phyloP scores from a whole-genome alignment of 1,140 invertebrate genomes.

The Diprion similis region DNA sequence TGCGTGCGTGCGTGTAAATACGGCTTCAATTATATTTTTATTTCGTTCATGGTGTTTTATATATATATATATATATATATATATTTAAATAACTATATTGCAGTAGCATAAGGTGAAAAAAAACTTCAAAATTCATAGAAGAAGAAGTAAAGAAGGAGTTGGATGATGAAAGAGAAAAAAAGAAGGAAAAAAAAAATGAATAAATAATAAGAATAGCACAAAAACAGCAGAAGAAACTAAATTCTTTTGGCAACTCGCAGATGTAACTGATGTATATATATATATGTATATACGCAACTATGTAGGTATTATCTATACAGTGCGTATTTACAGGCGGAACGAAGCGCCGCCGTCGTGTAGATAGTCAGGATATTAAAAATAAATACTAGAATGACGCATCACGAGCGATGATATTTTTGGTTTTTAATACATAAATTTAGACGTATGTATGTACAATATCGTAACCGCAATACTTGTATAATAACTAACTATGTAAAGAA shows the following conservation, averaged over 20 bases:
- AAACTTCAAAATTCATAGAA: background rate
- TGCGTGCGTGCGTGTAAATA: no score
- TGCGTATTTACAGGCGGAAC: background rate
- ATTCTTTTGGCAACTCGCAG: background rate
- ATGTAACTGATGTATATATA: background rate
- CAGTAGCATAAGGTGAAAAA: no score
- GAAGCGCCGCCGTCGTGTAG: no score
- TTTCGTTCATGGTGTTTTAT: no score
- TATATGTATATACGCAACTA: background rate
- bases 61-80: no score
- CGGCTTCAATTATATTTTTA: no score
- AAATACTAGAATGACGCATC: conserved; percentile 1
- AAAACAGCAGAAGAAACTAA: background rate
- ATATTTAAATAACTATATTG: no score
- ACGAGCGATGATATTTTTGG: background rate
- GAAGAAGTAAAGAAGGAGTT: background rate
- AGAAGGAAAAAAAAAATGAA: background rate
- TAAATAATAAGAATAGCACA: background rate
- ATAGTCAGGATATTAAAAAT: background rate
- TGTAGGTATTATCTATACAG: background rate
- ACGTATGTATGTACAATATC: background rate
- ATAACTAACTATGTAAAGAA: no score
- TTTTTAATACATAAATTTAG: background rate
- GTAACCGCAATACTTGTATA: no score
- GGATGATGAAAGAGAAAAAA: background rate